Percentiles rank a stretch among this genome's conserved stretches.
These are phyloP conservation scores for Onychomys leucogaster DNA, from an alignment of 2,797 vertebrate genomes.

Conservation along the genomic window DNA sequence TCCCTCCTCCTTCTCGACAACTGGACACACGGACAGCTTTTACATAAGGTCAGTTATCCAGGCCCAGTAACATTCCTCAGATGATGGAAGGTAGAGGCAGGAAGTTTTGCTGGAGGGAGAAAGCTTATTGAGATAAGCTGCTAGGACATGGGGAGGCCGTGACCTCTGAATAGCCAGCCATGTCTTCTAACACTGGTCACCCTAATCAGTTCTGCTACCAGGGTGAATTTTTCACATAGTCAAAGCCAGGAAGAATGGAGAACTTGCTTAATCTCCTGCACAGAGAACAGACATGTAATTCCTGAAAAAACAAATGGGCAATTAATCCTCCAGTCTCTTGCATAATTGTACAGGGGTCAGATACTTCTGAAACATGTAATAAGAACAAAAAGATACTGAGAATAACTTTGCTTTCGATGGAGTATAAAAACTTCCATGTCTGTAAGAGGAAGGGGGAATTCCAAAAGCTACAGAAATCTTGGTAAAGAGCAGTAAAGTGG, in stretches of 20 bases:
- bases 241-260: not conserved
- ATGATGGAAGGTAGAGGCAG: not conserved
- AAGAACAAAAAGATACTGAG: not conserved
- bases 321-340: not conserved
- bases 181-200: not conserved
- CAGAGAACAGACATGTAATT: not conserved
- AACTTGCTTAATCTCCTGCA: fast-evolving
- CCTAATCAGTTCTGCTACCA: not conserved
- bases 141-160: not conserved
- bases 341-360: not conserved
- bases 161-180: not conserved
- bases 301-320: not conserved
- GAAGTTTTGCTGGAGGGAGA: not conserved
- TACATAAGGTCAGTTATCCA: not conserved
- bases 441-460: not conserved
- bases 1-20: too few species aligned
- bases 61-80: not conserved
- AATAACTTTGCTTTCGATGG: not conserved
- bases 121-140: not conserved
- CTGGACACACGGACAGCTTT: too few species aligned
- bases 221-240: not conserved
- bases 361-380: not conserved
- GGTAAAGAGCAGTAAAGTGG: not conserved
- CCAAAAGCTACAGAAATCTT: not conserved
- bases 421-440: not conserved